Conservation (phyloP, 2,888 invertebrate genomes). For the Ametastegia equiseti region DNA sequence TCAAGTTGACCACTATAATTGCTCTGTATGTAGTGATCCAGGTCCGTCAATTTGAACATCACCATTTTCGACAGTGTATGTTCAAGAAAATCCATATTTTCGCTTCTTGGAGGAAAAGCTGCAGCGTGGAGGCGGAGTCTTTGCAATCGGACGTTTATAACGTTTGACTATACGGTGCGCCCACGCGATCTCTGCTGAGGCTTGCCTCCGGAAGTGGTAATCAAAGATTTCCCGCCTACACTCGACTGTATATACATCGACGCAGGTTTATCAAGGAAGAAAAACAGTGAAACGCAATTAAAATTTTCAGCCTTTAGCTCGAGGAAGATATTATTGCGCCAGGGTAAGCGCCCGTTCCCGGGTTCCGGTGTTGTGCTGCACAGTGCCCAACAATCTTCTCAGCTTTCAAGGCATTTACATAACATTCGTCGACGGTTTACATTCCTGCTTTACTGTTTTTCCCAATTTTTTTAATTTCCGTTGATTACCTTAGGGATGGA, state of each 20-base stretch:
- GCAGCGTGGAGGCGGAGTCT: not conserved
- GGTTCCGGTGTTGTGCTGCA: not conserved
- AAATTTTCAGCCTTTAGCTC: not conserved
- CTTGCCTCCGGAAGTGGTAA: not conserved
- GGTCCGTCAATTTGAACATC: no score
- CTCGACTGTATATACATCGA: not conserved
- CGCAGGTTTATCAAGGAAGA: not conserved
- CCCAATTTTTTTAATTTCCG: no score
- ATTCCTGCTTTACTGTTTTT: no score
- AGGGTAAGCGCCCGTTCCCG: conserved; percentile 13
- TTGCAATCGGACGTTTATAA: not conserved
- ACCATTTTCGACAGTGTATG: no score
- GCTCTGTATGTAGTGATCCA: no score
- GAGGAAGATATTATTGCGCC: not conserved
- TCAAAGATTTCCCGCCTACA: conserved; percentile 16
- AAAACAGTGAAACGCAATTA: not conserved
- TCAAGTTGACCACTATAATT: no score
- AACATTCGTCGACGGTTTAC: no score
- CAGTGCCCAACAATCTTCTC: not conserved
- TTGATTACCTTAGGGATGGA: no score
- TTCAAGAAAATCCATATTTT: no score
- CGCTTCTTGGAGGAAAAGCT: not conserved
- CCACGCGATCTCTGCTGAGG: not conserved
- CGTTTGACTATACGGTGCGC: not conserved
- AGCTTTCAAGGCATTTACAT: not conserved